Evolutionary conservation across 2,888 invertebrate species (phyloP).

Genomic region (Tetheella fluctuosa): DNA sequence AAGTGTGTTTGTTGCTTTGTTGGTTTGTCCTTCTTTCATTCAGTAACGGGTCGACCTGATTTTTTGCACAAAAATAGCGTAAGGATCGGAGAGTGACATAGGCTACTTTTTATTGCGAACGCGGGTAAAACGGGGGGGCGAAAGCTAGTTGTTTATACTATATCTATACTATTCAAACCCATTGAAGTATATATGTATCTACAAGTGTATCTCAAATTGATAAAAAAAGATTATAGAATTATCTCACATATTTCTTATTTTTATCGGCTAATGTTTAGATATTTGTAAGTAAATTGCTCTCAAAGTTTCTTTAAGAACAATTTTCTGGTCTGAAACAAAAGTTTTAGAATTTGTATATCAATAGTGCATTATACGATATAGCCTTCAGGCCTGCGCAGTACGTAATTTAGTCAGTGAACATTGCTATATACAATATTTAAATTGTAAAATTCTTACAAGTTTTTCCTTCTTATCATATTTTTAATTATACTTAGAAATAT

Average conservation of each 20-base stretch:
- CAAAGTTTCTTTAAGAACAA: neutral
- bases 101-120: too few relatives aligned
- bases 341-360: neutral
- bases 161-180: too few relatives aligned
- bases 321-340: neutral
- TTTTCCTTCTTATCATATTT: too few relatives aligned
- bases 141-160: too few relatives aligned
- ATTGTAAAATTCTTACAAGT: neutral
- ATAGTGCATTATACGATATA: neutral
- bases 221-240: conserved; percentile 7
- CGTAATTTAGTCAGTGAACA: neutral
- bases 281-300: neutral
- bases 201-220: neutral
- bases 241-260: neutral
- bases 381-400: neutral
- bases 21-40: too few relatives aligned
- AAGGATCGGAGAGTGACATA: too few relatives aligned
- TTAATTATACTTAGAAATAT: too few relatives aligned
- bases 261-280: conserved; percentile 12
- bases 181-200: neutral
- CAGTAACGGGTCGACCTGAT: too few relatives aligned
- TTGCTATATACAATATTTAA: neutral
- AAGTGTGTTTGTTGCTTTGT: too few relatives aligned
- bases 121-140: too few relatives aligned
- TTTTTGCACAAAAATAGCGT: too few relatives aligned